These are phyloP conservation scores for Pyrgus malvae DNA, from an alignment of 2,888 invertebrate species.

Conservation along the genomic window DNA sequence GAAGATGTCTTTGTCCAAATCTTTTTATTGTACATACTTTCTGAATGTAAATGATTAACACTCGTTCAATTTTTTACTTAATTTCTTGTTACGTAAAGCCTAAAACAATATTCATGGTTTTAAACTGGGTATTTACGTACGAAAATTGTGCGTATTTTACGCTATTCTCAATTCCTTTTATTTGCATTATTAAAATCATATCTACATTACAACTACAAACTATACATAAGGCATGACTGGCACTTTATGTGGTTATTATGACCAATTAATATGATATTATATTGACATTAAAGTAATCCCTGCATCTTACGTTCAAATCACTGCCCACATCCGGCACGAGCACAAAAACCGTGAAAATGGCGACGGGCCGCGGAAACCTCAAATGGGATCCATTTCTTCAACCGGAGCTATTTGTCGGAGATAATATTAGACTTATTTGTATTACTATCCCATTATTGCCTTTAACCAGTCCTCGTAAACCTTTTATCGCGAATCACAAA, in stretches of 20 bases:
- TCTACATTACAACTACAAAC: not conserved
- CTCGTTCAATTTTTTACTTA: too few relatives aligned
- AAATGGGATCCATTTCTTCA: constrained; percentile 64
- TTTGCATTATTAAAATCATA: too few relatives aligned
- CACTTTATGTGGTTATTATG: not conserved
- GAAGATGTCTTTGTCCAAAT: too few relatives aligned
- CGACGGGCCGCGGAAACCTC: constrained; percentile 61
- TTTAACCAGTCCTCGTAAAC: constrained; percentile 46
- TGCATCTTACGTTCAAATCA: constrained; percentile 34
- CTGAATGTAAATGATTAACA: too few relatives aligned
- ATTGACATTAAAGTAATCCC: constrained; percentile 52
- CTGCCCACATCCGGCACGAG: constrained; percentile 68
- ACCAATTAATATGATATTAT: constrained; percentile 60
- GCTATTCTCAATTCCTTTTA: too few relatives aligned
- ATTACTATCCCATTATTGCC: constrained; percentile 43
- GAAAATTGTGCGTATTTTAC: too few relatives aligned
- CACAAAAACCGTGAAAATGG: constrained; percentile 59
- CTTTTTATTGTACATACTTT: too few relatives aligned
- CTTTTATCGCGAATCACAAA: constrained; percentile 39
- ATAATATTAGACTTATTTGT: constrained; percentile 59
- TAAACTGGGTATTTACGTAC: too few relatives aligned
- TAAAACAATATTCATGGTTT: too few relatives aligned
- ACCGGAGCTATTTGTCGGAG: constrained; percentile 45
- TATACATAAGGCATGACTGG: not conserved
- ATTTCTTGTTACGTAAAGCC: too few relatives aligned